Conservation (phyloP, 2,888 invertebrate genomes). For the Conomelus anceps region DNA sequence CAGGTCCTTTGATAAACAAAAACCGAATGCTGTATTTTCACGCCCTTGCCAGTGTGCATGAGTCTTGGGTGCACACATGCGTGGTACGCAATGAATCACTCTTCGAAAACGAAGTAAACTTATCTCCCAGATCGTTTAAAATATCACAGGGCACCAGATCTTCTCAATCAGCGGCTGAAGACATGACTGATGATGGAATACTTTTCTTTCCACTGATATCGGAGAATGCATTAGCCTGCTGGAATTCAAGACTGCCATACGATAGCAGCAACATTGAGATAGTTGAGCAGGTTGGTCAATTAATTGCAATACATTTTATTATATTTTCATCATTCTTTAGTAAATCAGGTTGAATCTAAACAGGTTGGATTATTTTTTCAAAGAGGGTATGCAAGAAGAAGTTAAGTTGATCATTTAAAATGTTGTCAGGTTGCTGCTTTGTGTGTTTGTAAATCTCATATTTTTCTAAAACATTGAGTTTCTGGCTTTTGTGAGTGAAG, state of each 20-base stretch:
- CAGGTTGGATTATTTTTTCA: no score
- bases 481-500: no score
- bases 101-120: conserved; percentile 46
- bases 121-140: conserved; percentile 49
- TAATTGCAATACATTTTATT: no score
- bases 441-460: no score
- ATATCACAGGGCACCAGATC: conserved; percentile 51
- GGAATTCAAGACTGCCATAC: conserved; percentile 39
- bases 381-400: no score
- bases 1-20: conserved; percentile 39
- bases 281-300: conserved; percentile 35
- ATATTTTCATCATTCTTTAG: no score
- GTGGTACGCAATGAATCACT: conserved; percentile 52
- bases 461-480: no score
- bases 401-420: no score
- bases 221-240: conserved; percentile 41
- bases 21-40: conserved; percentile 60
- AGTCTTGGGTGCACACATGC: conserved; percentile 57
- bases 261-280: conserved; percentile 31
- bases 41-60: conserved; percentile 57
- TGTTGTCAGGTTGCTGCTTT: no score
- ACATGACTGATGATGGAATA: conserved; percentile 39
- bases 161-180: conserved; percentile 62
- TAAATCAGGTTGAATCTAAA: no score
- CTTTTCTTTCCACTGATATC: conserved; percentile 41